Evolutionary conservation across 2,113 vertebrate species (phyloP).

Genomic region (Casuarius casuarius): DNA sequence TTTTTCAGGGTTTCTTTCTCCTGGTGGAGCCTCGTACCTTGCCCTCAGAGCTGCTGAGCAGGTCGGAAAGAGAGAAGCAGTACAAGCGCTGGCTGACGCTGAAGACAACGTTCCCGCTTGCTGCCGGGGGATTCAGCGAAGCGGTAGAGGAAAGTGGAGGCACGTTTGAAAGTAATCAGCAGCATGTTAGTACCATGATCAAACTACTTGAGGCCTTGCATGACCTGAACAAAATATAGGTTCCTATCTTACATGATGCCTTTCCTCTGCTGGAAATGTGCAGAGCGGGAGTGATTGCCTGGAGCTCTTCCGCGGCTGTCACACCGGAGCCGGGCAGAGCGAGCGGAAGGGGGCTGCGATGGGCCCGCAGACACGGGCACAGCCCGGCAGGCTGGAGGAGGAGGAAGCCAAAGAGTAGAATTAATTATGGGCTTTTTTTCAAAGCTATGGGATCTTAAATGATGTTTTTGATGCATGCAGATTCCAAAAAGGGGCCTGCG

Average conservation of each 20-base stretch:
- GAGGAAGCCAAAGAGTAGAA: not conserved
- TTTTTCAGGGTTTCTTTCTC: not conserved
- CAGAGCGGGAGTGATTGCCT: not conserved
- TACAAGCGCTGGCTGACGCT: not conserved
- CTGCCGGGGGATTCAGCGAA: not conserved
- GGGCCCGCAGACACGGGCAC: not conserved
- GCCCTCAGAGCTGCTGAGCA: not conserved
- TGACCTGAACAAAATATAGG: not conserved
- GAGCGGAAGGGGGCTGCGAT: not conserved
- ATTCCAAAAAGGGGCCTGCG: not conserved
- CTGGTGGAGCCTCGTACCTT: not conserved
- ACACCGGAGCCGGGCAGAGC: not conserved
- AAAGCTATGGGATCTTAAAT: not conserved
- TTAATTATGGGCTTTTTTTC: not conserved
- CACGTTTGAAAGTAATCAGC: not conserved
- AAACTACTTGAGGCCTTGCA: not conserved
- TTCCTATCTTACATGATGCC: not conserved
- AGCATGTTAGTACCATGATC: not conserved
- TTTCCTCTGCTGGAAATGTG: not conserved
- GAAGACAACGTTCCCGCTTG: not conserved
- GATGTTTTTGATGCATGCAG: not conserved
- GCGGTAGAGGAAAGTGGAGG: not conserved
- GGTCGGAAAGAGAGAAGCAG: not conserved
- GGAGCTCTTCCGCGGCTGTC: rapidly evolving
- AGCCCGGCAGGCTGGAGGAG: too few species aligned